Base-by-base conservation (phyloP, 2,113 vertebrate species). In the Stegostoma tigrinum region DNA sequence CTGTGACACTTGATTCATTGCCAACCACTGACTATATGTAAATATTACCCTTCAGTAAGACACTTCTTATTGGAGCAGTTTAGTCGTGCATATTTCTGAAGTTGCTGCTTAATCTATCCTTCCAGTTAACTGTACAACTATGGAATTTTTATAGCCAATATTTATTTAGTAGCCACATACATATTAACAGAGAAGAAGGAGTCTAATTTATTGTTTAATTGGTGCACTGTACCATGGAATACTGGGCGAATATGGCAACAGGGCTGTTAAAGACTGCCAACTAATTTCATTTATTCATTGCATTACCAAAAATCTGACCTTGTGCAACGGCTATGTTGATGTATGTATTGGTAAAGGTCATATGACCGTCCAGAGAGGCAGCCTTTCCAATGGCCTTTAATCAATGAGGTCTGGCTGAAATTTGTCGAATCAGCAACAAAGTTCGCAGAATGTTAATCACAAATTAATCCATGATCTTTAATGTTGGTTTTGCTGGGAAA, bases 71-170 rank as follows among this genome's bases (percentile, higher is more conserved):
- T 42, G 67, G 61, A 94, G 67, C 24, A 67, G 30, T 68, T 42
- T 67, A 94, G 19, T 94, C 21, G 42, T 34, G 42, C 61, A 67
- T 10, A 68, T 94, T 94, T 94, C 90, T 68, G 61, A 94, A 94
- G 64, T 38, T 19, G 21, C 42, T 89, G 8, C 66, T 94, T 68
- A 94, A 94, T 38, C 64, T 67, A 66, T 19, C 64, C 90, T 94
- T 68, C 87, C 52, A 90, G 10, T 61, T 61, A 48, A 61, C 61
- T 23, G n/a, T 24, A 67, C 90, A 94, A 94, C 42, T 68, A 94
- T 42, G 34, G 90, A 94, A 94, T 94, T 68, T 94, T 93, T 93
- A 93, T n/a, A 64, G n/a, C 15, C 52, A 90, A 4, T 55, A 52
- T 90, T 90, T 90, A 64, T 90, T 90, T 30, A 90, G 87, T 64